Evolutionary conservation across 2,888 invertebrate species (phyloP), one percentile per base, ranked within the genome.

Genomic region (Emmelina monodactyla): DNA sequence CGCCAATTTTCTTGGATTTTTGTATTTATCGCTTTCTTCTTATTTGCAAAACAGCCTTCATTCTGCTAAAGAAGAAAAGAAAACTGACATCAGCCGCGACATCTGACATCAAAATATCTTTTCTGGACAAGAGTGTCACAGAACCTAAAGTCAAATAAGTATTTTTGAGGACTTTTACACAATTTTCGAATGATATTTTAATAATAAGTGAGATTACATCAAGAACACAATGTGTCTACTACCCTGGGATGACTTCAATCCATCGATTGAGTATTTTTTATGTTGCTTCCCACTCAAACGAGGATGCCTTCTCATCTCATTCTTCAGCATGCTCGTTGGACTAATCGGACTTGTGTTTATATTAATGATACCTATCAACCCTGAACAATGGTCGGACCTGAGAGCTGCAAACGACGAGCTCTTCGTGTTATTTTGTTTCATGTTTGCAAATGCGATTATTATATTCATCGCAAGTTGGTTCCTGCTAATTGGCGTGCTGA

Each of bases 181-280:
- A n/a, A n/a, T n/a, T n/a, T n/a, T n/a, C n/a, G n/a, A n/a, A n/a
- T n/a, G n/a, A n/a, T n/a, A n/a, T n/a, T n/a, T n/a, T n/a, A n/a
- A n/a, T n/a, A n/a, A n/a, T n/a, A n/a, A n/a, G n/a, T n/a, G n/a
- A n/a, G n/a, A n/a, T n/a, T n/a, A n/a, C n/a, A n/a, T n/a, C n/a
- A n/a, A n/a, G n/a, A n/a, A n/a, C n/a, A n/a, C n/a, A n/a, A n/a
- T n/a, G n/a, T n/a, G n/a, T n/a, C n/a, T n/a, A n/a, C n/a, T n/a
- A n/a, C n/a, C n/a, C 12, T 33, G 33, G 33, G 22, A 22, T 33
- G 14, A 22, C 22, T 22, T 22, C 22, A 14, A 14, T 3, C 25
- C 25, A 25, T 25, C 9, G 25, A 25, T 10, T 11, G 25, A 10
- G 7, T 22, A 11, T 25, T 9, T 10, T 25, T 25, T 11, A 25